Evolutionary conservation across 2,888 invertebrate genomes (phyloP).

Genomic region (Macrophya annulata): DNA sequence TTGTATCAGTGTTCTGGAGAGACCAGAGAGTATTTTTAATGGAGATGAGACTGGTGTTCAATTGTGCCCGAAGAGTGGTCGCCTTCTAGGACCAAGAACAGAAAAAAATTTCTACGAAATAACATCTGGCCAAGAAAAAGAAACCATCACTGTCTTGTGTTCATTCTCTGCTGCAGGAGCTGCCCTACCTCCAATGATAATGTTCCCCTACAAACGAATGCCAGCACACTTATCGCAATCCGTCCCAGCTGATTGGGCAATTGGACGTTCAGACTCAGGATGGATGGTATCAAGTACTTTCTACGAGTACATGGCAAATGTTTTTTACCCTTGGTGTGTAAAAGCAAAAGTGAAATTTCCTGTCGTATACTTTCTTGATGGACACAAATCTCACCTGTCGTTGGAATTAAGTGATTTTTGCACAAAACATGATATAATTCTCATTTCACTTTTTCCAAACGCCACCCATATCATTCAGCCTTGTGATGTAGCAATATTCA

Average conservation of each 20-base stretch:
- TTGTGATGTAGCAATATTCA: constrained; percentile 66
- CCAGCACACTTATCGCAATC: constrained; percentile 61
- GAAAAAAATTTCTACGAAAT: constrained; percentile 55
- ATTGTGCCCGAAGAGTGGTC: too few relatives aligned
- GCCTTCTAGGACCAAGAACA: not conserved
- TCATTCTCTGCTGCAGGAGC: constrained; percentile 66
- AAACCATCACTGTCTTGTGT: constrained; percentile 64
- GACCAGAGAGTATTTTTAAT: not conserved
- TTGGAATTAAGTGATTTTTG: constrained; percentile 63
- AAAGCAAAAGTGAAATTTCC: constrained; percentile 67
- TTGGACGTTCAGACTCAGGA: constrained; percentile 69
- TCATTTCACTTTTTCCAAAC: constrained; percentile 61
- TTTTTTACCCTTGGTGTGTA: constrained; percentile 68
- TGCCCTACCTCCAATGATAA: constrained; percentile 69
- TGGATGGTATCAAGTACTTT: constrained; percentile 73
- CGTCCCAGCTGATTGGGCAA: constrained; percentile 65
- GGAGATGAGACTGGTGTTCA: not conserved
- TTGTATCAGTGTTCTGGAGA: not conserved
- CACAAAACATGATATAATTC: constrained; percentile 63
- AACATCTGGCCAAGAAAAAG: constrained; percentile 63
- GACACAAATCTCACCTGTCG: constrained; percentile 61
- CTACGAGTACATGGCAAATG: constrained; percentile 73
- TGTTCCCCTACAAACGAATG: constrained; percentile 69
- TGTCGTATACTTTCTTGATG: constrained; percentile 67
- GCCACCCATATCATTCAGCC: constrained; percentile 66